Conservation (phyloP, 92 coral and sea anemone genomes). For the Isaurus tuberculatus region DNA sequence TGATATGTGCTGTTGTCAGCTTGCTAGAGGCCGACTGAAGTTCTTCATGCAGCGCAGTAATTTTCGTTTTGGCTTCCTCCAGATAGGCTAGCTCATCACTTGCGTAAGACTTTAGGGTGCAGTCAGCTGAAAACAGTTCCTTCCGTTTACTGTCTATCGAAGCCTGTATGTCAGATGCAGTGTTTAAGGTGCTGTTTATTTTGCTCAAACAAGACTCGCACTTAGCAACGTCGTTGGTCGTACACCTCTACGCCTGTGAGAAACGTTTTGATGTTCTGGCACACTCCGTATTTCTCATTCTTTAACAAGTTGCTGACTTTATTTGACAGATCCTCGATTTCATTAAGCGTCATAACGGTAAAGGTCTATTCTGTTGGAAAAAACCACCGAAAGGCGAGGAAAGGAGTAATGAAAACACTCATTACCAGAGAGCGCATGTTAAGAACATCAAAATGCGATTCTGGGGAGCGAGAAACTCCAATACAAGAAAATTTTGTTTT, state of each 20-base stretch:
- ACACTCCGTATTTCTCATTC: too few species aligned
- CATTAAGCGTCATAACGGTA: too few species aligned
- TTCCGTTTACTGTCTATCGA: conserved; percentile 39
- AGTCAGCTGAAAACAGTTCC: conserved; percentile 42
- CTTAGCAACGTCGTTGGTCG: conserved; percentile 39
- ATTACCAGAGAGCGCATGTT: too few species aligned
- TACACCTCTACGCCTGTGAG: conserved; percentile 33
- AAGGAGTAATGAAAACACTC: too few species aligned
- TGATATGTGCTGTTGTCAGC: conserved; percentile 54
- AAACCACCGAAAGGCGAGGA: too few species aligned
- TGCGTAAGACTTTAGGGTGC: conserved; percentile 48
- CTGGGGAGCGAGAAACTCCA: too few species aligned
- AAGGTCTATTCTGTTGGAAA: too few species aligned
- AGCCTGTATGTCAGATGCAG: conserved; percentile 38
- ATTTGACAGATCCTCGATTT: too few species aligned
- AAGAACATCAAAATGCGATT: too few species aligned
- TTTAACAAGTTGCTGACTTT: too few species aligned
- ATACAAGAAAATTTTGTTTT: too few species aligned
- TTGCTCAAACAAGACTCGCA: conserved; percentile 40
- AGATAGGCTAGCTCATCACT: conserved; percentile 49
- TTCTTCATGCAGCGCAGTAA: conserved; percentile 44
- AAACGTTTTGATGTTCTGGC: conserved; percentile 27
- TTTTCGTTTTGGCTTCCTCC: conserved; percentile 33
- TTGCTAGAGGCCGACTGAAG: conserved; percentile 51
- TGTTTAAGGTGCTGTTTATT: conserved; percentile 40